These are phyloP conservation scores for Diploptera punctata DNA, from an alignment of 2,888 invertebrate species.

Conservation along the genomic window DNA sequence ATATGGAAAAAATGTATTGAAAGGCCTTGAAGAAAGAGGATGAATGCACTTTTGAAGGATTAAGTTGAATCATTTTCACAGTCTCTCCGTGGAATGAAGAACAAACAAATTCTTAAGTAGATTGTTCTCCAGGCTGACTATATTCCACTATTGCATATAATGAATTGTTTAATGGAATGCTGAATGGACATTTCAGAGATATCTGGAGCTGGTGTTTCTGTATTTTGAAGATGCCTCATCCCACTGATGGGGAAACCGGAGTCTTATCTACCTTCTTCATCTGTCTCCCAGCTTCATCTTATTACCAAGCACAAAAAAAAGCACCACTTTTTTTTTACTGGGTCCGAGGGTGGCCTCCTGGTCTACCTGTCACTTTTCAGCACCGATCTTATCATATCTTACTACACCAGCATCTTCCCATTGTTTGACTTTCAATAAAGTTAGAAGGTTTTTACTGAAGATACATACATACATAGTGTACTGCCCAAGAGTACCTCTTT, in stretches of 20 bases:
- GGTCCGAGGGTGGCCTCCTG: constrained; percentile 32
- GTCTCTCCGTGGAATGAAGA: too few relatives aligned
- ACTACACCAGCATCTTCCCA: too few relatives aligned
- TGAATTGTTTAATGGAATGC: background rate
- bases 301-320: constrained; percentile 4
- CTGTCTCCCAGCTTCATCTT: constrained; percentile 26
- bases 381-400: constrained; percentile 41
- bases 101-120: too few relatives aligned
- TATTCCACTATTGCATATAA: background rate
- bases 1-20: too few relatives aligned
- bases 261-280: constrained; percentile 24
- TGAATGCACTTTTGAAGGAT: too few relatives aligned
- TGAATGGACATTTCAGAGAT: background rate
- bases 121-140: too few relatives aligned
- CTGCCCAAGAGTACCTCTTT: too few relatives aligned
- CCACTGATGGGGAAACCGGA: background rate
- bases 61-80: too few relatives aligned
- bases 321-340: constrained; percentile 20
- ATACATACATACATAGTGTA: too few relatives aligned
- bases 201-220: background rate
- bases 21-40: too few relatives aligned
- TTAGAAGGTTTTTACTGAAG: too few relatives aligned
- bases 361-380: constrained; percentile 42
- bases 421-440: too few relatives aligned
- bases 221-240: background rate